These are phyloP conservation scores for Thaumatotibia leucotreta DNA, from an alignment of 1,140 invertebrate genomes.

Conservation along the genomic window DNA sequence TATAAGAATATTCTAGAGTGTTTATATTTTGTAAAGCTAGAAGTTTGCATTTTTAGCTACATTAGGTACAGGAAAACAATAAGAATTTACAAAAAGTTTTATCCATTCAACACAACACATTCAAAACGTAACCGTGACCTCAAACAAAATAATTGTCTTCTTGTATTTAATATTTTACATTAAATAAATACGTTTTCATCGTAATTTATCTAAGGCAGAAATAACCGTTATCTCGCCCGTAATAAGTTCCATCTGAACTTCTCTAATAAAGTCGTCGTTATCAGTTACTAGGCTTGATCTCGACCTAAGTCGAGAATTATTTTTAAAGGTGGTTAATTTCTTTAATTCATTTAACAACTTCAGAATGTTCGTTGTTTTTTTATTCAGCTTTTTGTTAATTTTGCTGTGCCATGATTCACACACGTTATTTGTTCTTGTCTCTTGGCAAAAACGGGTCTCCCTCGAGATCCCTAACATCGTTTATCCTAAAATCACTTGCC, in stretches of 20 bases:
- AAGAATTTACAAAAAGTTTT: not conserved
- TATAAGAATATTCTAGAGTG: not conserved
- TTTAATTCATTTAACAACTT: constrained; percentile 6
- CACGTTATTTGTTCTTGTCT: constrained; percentile 1
- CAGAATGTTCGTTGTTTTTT: not conserved
- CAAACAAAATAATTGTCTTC: not conserved
- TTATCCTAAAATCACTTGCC: too few species aligned
- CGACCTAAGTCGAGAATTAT: not conserved
- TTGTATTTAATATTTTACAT: constrained; percentile 1
- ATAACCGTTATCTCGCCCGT: not conserved
- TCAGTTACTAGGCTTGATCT: not conserved
- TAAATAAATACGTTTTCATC: constrained; percentile 2
- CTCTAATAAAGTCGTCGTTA: constrained; percentile 5
- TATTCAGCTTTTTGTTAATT: not conserved
- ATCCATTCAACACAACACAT: not conserved
- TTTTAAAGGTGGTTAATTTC: not conserved
- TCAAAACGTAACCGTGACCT: not conserved
- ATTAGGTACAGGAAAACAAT: not conserved
- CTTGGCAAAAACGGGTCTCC: too few species aligned
- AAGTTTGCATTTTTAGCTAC: not conserved
- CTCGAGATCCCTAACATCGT: too few species aligned
- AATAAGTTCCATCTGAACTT: constrained; percentile 10
- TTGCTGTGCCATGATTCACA: constrained; percentile 1
- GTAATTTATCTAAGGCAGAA: constrained; percentile 4
- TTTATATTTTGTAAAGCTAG: not conserved